Evolutionary conservation across 2,888 invertebrate genomes (phyloP), one percentile per base, ranked within the genome.

Genomic region (Stenodera caucasica): DNA sequence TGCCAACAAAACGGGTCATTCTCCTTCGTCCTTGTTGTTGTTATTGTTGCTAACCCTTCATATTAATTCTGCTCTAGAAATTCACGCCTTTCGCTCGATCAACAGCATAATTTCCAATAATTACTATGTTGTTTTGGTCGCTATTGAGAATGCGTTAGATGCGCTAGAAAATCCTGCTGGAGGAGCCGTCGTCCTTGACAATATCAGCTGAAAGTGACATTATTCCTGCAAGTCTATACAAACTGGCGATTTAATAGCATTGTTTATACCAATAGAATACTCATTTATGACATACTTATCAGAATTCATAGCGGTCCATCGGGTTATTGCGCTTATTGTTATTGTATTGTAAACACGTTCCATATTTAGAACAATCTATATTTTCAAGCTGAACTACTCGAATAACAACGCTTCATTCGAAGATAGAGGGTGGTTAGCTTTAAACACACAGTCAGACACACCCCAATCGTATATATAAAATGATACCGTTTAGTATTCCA

Each of bases 321-420:
- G n/a, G 55, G 55, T 55, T 55, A 55, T 55, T 55, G 55, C 2
- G 55, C 55, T 23, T 15, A 9, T 29, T 40, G 58, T 21, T 15
- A 2, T 37, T 15, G 8, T 14, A 14, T 59, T 52, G 54, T 59
- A 63, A 63, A 63, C 63, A 63, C 54, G 56, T 59, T 45, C 63
- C 63, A 63, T 63, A 63, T 63, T 63, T 63, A 63, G 63, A 59
- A 45, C 63, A 63, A 63, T 63, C 63, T 63, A 63, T 63, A 63
- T 57, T 63, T 63, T 63, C 63, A 63, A 63, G 63, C 59, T 4
- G 59, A 56, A 60, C 63, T 50, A 51, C 57, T 33, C 37, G 18
- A 29, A 55, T 14, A 14, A 12, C 30, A 35, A 15, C 21, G 15
- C 11, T 15, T 15, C 26, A 32, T 15, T n/a, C 8, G 21, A 26